A percentile compares a stretch with the other conserved stretches of the same genome.
phyloP scores from a whole-genome alignment of 2,113 vertebrate species.

The Syngnathus typhle region DNA sequence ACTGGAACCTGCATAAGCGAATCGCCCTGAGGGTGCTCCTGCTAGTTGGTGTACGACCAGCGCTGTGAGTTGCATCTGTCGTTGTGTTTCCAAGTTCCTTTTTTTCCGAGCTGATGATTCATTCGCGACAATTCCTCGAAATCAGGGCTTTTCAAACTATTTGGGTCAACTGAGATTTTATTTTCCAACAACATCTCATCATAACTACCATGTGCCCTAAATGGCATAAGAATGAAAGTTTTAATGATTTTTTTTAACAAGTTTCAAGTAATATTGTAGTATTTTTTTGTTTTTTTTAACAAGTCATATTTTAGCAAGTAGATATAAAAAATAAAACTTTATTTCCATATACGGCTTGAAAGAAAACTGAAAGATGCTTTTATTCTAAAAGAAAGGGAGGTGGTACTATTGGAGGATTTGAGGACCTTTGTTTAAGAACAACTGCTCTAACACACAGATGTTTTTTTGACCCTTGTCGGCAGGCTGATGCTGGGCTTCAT shows the following conservation, averaged over 20 bases:
- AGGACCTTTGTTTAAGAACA: not conserved
- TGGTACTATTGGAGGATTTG: too few species aligned
- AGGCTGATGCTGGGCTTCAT: slow-evolving; percentile 97
- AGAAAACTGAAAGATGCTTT: too few species aligned
- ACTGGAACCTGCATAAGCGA: slow-evolving; percentile 93
- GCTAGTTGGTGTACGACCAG: slow-evolving; percentile 82
- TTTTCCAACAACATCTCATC: not conserved
- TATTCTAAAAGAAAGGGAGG: too few species aligned
- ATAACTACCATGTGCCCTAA: not conserved
- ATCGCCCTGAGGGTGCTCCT: slow-evolving; percentile 87
- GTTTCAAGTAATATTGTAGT: too few species aligned
- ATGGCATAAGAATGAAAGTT: too few species aligned
- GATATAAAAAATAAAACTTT: too few species aligned
- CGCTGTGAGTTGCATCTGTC: slow-evolving; percentile 73
- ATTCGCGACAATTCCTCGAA: not conserved
- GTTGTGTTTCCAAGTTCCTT: not conserved
- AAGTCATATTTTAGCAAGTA: not conserved
- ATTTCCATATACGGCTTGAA: too few species aligned
- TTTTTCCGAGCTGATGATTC: not conserved
- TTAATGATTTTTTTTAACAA: too few species aligned
- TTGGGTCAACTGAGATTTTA: not conserved
- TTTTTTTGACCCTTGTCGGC: slow-evolving; percentile 16
- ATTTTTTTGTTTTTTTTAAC: too few species aligned
- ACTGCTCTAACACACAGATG: not conserved
- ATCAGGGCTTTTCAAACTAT: not conserved